Base-by-base conservation (phyloP, 2,113 vertebrate genomes). In the Paralichthys olivaceus region DNA sequence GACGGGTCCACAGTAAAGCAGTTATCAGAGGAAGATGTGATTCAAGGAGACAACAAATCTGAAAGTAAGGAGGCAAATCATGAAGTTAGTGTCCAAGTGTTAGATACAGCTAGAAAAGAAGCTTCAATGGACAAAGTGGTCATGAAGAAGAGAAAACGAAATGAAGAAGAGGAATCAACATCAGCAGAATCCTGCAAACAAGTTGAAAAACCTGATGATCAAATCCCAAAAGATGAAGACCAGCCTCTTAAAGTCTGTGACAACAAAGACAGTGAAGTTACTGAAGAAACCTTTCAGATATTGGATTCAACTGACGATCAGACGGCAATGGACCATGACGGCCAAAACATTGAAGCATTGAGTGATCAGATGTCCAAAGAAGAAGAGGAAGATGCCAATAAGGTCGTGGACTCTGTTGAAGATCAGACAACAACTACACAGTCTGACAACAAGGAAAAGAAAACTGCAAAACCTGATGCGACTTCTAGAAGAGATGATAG, bases 301-400 rank as follows among this genome's bases (percentile, higher is more conserved):
- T 4, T 85, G 20, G 74, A 79, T 66, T 80, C 86, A 12, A 59
- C 66, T 7, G 74, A 82, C 15, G 74, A 87, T 40, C 64, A 72
- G n/a, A 74, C 32, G 0, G 5, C 29, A 26, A 37, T 25, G 9
- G 77, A 81, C 4, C n/a, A n/a, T n/a, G n/a, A n/a, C n/a, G n/a
- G n/a, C n/a, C 71, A 55, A 54, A 51, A 40, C 28, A 26, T 2
- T 9, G 64, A 77, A 80, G 45, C 25, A 20, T 15, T 55, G 0
- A 3, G 23, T 14, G 29, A 69, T 1, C 47, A 45, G 4, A 54
- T 14, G 14, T 43, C 66, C n/a, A 64, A 84, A 68, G 69, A 69
- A 4, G 75, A 85, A 23, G 87, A 88, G 7, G 83, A 77, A 9
- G 84, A 65, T 1, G 1, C 23, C 0, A 82, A 70, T 26, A 71